Percentiles rank a stretch among this genome's conserved stretches.
Conservation (phyloP, 1,140 invertebrate species). For the Camponotus vicinus region DNA sequence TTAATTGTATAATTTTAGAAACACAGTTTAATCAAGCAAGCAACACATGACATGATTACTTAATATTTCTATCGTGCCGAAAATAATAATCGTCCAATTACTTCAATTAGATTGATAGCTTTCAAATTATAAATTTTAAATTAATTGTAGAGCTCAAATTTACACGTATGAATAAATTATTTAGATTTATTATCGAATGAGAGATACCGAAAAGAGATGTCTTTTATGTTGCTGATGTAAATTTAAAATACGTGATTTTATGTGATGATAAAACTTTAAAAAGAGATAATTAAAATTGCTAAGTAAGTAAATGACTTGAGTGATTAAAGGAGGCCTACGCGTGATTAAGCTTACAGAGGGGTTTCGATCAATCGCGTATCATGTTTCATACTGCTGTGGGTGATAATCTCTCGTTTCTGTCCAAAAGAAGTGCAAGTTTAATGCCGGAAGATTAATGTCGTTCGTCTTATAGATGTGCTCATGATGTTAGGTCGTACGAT, state of each 20-base stretch:
- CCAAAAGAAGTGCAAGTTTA: constrained; percentile 18
- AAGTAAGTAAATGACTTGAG: not conserved
- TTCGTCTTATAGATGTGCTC: not conserved
- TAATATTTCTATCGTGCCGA: not conserved
- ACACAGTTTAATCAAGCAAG: not conserved
- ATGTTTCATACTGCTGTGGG: not conserved
- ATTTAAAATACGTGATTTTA: not conserved
- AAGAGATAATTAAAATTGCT: constrained; percentile 16
- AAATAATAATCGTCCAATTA: constrained; percentile 2
- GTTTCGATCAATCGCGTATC: constrained; percentile 12
- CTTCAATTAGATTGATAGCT: not conserved
- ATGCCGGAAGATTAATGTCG: constrained; percentile 21
- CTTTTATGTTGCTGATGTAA: not conserved
- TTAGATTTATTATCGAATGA: not conserved
- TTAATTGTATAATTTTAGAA: constrained; percentile 8
- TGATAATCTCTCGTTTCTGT: constrained; percentile 31
- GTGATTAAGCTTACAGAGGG: not conserved
- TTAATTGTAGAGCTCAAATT: not conserved
- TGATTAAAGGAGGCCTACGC: not conserved
- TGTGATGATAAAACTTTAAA: not conserved
- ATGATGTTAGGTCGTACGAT: not conserved
- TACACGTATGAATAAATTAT: not conserved
- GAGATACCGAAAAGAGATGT: too few species aligned
- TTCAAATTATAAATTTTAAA: constrained; percentile 1
- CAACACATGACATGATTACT: not conserved